phyloP scores from a whole-genome alignment of 2,888 invertebrate genomes.

The Leptogaster cylindrica region DNA sequence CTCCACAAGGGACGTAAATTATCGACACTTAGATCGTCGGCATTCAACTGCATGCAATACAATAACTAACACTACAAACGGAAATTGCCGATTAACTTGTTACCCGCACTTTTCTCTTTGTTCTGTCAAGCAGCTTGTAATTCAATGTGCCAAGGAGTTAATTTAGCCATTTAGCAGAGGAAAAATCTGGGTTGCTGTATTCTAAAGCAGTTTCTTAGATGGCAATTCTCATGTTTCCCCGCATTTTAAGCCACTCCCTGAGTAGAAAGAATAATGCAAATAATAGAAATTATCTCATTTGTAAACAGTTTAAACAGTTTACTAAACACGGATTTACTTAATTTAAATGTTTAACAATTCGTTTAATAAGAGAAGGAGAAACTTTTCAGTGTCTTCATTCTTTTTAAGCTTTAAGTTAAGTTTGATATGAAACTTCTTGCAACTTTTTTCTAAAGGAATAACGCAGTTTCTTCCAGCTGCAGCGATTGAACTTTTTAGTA shows the following conservation, averaged over 20 bases:
- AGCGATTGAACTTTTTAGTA: no score
- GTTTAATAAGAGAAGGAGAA: no score
- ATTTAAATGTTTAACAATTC: neutral
- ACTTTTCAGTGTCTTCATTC: no score
- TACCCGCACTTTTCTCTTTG: constrained; percentile 19
- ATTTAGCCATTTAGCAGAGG: constrained; percentile 4
- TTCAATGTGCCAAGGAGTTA: constrained; percentile 21
- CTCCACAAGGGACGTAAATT: neutral
- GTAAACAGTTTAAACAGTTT: neutral
- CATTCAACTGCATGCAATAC: neutral
- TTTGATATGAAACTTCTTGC: no score
- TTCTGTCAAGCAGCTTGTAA: constrained; percentile 17
- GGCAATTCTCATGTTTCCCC: neutral
- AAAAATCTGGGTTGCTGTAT: neutral
- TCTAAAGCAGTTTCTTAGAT: neutral
- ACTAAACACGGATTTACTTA: neutral
- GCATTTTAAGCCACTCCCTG: neutral
- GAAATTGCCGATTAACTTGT: constrained; percentile 39
- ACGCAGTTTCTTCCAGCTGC: no score
- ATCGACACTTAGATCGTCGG: constrained; percentile 2
- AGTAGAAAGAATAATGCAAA: neutral
- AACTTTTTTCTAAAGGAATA: no score
- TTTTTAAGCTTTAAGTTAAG: no score
- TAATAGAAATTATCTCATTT: neutral
- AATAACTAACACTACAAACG: constrained; percentile 18